Evolutionary conservation across 1,140 invertebrate genomes (phyloP).

Genomic region (Panulirus ornatus): DNA sequence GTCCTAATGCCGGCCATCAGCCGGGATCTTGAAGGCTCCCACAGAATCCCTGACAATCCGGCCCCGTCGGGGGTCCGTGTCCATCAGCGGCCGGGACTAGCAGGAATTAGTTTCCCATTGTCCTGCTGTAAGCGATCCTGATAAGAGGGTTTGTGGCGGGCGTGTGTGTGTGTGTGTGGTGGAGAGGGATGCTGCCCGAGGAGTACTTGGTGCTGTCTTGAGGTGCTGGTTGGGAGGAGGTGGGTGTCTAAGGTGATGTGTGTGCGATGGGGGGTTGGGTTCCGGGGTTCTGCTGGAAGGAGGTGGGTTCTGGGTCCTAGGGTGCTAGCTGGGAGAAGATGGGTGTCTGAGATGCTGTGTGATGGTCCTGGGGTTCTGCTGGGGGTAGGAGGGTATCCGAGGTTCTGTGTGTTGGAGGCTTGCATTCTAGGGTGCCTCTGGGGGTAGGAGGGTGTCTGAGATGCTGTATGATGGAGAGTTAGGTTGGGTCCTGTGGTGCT

Average conservation of each 20-base stretch:
- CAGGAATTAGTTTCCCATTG: constrained; percentile 23
- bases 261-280: no score
- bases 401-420: no score
- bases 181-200: neutral
- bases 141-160: constrained; percentile 15
- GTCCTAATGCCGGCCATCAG: neutral
- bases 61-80: neutral
- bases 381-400: no score
- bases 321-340: neutral
- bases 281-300: no score
- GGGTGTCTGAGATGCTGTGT: neutral
- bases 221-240: neutral
- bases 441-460: no score
- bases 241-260: neutral
- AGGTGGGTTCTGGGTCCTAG: no score
- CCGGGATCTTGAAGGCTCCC: neutral
- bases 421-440: no score
- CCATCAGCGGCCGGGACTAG: neutral
- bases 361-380: neutral
- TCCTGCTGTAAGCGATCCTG: constrained; percentile 37
- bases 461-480: no score
- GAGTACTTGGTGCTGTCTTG: no score
- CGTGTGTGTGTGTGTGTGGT: neutral
- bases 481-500: no score
- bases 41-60: constrained; percentile 6